phyloP scores from a whole-genome alignment of 2,113 vertebrate species.

The Laticauda colubrina region DNA sequence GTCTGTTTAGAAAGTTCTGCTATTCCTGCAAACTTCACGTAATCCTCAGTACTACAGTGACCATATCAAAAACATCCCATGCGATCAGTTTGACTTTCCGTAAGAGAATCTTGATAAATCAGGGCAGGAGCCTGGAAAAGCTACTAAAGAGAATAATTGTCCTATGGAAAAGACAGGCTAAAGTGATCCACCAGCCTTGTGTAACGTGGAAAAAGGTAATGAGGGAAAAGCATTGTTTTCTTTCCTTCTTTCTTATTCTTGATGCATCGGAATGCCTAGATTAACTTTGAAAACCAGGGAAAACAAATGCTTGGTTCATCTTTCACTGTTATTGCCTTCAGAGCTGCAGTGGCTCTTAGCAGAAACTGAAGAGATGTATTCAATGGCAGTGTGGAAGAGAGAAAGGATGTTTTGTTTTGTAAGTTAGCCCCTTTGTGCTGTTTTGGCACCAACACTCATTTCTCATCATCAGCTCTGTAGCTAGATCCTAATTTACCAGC shows the following conservation, averaged over 20 bases:
- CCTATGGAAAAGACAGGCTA: neutral
- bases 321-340: slow-evolving; percentile 4
- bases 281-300: neutral
- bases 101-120: neutral
- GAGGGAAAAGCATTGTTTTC: too few species aligned
- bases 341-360: neutral
- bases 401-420: neutral
- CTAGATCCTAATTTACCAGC: neutral
- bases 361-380: neutral
- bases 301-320: neutral
- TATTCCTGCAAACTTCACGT: neutral
- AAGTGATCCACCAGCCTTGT: too few species aligned
- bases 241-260: neutral
- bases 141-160: neutral
- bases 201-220: too few species aligned
- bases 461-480: neutral
- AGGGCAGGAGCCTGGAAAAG: too few species aligned
- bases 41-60: neutral
- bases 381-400: neutral
- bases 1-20: neutral
- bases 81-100: neutral
- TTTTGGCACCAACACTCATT: neutral
- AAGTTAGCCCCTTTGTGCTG: neutral
- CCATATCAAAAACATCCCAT: neutral
- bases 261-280: neutral